phyloP scores from a whole-genome alignment of 2,113 vertebrate species.

The Apeltes quadracus region DNA sequence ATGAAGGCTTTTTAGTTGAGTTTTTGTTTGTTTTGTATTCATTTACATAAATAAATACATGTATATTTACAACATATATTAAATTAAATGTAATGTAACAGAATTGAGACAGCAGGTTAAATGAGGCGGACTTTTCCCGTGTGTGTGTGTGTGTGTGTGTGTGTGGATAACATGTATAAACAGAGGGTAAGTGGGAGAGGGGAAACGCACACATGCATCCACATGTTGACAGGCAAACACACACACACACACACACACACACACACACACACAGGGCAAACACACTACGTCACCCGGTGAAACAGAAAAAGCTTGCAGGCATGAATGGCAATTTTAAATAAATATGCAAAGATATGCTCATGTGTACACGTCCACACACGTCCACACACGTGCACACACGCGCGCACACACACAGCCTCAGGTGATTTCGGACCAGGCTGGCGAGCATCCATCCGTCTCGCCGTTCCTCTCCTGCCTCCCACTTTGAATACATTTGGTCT shows the following conservation, averaged over 20 bases:
- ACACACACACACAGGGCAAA: conserved; percentile 17
- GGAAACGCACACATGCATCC: conserved; percentile 28
- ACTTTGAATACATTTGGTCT: conserved; percentile 69
- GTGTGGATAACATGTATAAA: conserved; percentile 22
- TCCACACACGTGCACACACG: conserved; percentile 9
- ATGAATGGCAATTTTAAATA: conserved; percentile 62
- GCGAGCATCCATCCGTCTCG: conserved; percentile 55
- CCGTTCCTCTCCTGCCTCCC: conserved; percentile 49
- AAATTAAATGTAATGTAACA: background rate
- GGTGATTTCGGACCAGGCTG: conserved; percentile 62
- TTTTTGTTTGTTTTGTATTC: background rate
- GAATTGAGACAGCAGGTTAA: background rate
- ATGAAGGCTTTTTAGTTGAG: too few species aligned
- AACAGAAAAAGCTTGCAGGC: conserved; percentile 45
- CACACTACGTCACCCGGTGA: conserved; percentile 27
- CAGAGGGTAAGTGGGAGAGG: conserved; percentile 14
- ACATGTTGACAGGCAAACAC: conserved; percentile 30
- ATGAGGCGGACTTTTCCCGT: too few species aligned
- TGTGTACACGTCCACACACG: conserved; percentile 21
- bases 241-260: conserved; percentile 10
- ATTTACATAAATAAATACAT: background rate
- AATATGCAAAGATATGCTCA: conserved; percentile 50
- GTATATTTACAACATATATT: background rate
- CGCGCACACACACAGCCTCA: conserved; percentile 37
- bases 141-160: background rate